phyloP scores from a whole-genome alignment of 1,140 invertebrate genomes.

The Neodiprion fabricii region DNA sequence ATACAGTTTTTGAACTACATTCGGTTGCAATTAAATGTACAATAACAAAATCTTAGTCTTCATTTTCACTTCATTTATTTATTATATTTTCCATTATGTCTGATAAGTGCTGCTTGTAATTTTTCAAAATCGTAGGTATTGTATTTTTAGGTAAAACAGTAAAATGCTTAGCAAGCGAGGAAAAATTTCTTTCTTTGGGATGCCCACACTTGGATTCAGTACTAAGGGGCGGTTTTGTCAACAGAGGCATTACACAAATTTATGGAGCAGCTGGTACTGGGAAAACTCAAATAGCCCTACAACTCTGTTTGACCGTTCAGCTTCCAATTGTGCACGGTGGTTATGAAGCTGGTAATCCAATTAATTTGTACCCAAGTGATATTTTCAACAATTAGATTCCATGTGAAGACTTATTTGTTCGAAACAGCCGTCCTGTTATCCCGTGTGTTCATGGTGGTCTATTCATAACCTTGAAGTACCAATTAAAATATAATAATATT shows the following conservation, averaged over 20 bases:
- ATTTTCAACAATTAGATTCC: slow-evolving; percentile 12
- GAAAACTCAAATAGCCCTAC: slow-evolving; percentile 86
- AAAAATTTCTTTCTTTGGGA: slow-evolving; percentile 65
- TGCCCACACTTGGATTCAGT: slow-evolving; percentile 67
- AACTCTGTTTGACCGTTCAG: slow-evolving; percentile 71
- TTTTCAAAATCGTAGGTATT: background rate
- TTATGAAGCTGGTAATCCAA: slow-evolving; percentile 57
- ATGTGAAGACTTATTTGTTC: slow-evolving; percentile 9
- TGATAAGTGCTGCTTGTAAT: too few species aligned
- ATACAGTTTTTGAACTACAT: too few species aligned
- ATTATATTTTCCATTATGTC: too few species aligned
- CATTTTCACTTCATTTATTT: too few species aligned
- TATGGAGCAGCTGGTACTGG: slow-evolving; percentile 82
- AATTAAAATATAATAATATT: slow-evolving; percentile 13
- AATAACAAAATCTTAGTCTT: too few species aligned
- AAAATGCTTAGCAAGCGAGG: slow-evolving; percentile 19
- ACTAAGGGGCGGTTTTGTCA: slow-evolving; percentile 75
- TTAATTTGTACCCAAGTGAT: slow-evolving; percentile 15
- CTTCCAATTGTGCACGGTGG: slow-evolving; percentile 57
- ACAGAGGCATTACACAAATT: slow-evolving; percentile 81
- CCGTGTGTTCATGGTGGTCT: too few species aligned
- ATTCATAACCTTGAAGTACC: too few species aligned
- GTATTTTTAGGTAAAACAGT: background rate
- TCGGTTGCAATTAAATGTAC: too few species aligned
- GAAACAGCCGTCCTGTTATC: too few species aligned